Evolutionary conservation across 2,888 invertebrate species (phyloP), one percentile per base, ranked within the genome.

Genomic region (Dione vanillae): DNA sequence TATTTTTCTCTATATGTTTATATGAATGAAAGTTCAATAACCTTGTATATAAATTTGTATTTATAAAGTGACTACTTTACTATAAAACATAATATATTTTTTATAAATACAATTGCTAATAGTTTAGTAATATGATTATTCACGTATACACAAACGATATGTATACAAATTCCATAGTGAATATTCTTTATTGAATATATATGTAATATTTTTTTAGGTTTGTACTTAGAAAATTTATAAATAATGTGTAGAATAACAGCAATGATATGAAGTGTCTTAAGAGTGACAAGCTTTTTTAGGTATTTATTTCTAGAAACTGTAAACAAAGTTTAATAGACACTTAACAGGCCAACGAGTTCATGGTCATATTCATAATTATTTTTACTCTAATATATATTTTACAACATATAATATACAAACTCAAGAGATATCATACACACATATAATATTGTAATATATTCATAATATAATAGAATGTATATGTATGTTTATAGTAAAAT

Each of bases 301-400:
- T 41, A 49, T 69, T n/a, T 51, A 20, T 62, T 71, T 72, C 61
- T 65, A 61, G 43, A 72, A 74, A 74, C 54, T 12, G 12, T 61
- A 67, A 71, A 66, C 43, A 51, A 40, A 68, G 79, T 80, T 78
- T 85, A 82, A 84, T 82, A 78, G 76, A 79, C 77, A 79, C 76
- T 82, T 81, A 83, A 80, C 83, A 84, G 86, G 84, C 83, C 82
- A 75, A 43, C 6, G 80, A 79, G 90, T 86, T 91, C 89, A 90
- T 78, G 90, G 91, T 76, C 88, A 83, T 35, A 75, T 70, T 67
- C 78, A 56, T 66, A 56, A 65, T 51, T 52, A 45, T 69, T 58
- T 70, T 69, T 72, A 67, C 49, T 45, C 45, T 41, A 59, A 45
- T 35, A 61, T 45, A 45, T 35, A 61, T 61, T 61, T 56, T 16